Conservation (phyloP, 2,797 vertebrate species). For the Coluber constrictor region DNA sequence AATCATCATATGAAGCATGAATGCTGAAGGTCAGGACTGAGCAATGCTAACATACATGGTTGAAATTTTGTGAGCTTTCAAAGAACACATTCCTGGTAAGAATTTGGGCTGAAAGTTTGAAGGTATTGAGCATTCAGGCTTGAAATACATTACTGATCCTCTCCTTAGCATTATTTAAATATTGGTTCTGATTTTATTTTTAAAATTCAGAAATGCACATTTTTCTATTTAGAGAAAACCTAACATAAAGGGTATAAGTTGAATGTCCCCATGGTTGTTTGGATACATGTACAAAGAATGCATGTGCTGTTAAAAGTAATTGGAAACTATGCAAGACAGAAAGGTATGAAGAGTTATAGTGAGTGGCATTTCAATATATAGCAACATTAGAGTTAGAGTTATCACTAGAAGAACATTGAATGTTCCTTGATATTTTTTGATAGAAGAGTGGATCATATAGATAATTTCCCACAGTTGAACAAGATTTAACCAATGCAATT, state of each 20-base stretch:
- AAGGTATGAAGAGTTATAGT: background rate
- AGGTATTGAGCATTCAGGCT: background rate
- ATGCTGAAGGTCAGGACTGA: background rate
- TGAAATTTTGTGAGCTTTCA: background rate
- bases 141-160: background rate
- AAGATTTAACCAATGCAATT: background rate
- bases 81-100: background rate
- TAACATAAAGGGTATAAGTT: background rate
- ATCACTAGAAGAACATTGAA: background rate
- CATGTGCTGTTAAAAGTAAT: background rate
- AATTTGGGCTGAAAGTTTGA: background rate
- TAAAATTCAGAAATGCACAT: background rate
- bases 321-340: background rate
- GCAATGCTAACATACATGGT: background rate
- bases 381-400: background rate
- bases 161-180: background rate
- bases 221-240: background rate
- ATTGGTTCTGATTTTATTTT: background rate
- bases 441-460: background rate
- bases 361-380: slow-evolving; percentile 1
- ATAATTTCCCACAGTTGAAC: background rate
- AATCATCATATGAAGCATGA: background rate
- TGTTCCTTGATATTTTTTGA: background rate
- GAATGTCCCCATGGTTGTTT: background rate
- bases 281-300: background rate